Evolutionary conservation across 2,888 invertebrate genomes (phyloP).

Genomic region (Agonopterix arenella): DNA sequence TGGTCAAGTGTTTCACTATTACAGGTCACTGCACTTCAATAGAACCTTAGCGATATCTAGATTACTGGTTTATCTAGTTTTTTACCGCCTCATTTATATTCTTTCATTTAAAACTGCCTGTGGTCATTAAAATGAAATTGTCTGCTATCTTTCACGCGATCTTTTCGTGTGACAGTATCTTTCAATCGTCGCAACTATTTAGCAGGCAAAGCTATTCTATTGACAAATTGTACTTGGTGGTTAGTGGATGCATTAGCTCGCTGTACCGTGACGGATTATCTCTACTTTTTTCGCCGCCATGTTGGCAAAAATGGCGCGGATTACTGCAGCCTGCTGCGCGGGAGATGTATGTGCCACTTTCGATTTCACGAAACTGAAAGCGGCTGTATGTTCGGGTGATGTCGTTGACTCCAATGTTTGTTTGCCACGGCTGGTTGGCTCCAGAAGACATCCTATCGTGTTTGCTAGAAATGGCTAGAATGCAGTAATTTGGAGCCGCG

Average conservation of each 20-base stretch:
- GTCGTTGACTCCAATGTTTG: slow-evolving; percentile 73
- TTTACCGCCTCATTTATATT: not conserved
- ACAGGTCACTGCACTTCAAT: slow-evolving; percentile 53
- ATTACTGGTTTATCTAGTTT: slow-evolving; percentile 1
- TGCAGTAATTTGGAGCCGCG: slow-evolving; percentile 54
- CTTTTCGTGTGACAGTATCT: not conserved
- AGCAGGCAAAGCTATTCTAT: slow-evolving; percentile 32
- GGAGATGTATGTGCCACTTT: slow-evolving; percentile 62
- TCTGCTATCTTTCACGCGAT: not conserved
- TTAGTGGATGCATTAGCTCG: slow-evolving; percentile 29
- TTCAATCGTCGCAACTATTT: not conserved
- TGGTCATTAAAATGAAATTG: not conserved
- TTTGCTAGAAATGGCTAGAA: slow-evolving; percentile 33
- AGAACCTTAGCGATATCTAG: slow-evolving; percentile 6
- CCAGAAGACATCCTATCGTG: slow-evolving; percentile 54
- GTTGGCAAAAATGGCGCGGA: slow-evolving; percentile 57
- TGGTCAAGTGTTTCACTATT: slow-evolving; percentile 49
- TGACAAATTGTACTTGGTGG: slow-evolving; percentile 42
- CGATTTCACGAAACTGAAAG: slow-evolving; percentile 74
- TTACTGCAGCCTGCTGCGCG: slow-evolving; percentile 33
- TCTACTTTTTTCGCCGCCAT: slow-evolving; percentile 55
- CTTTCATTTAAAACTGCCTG: not conserved
- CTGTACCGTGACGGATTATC: slow-evolving; percentile 57
- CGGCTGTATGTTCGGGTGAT: slow-evolving; percentile 67
- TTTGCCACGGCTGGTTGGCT: slow-evolving; percentile 67